Percentiles rank a stretch among this genome's conserved stretches.
These are phyloP conservation scores for Dioctria linearis DNA, from an alignment of 2,888 invertebrate genomes.

Conservation along the genomic window DNA sequence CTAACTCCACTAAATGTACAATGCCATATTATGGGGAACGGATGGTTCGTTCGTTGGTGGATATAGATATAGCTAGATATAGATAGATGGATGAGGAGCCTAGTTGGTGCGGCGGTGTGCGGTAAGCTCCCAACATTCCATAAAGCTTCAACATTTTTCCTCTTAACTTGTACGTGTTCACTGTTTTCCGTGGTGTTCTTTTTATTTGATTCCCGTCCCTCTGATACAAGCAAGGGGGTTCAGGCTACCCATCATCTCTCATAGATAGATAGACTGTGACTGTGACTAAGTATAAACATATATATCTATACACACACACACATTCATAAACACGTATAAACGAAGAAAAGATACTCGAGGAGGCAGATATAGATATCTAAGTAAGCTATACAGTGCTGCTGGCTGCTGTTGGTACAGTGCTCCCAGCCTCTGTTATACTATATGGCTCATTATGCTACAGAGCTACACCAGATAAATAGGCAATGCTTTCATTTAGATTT, in stretches of 20 bases:
- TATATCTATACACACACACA: slow-evolving; percentile 10
- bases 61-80: too few relatives aligned
- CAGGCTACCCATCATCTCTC: background rate
- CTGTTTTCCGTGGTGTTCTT: slow-evolving; percentile 33
- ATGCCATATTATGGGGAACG: background rate
- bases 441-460: slow-evolving; percentile 48
- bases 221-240: background rate
- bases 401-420: too few relatives aligned
- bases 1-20: background rate
- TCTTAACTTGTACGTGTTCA: slow-evolving; percentile 41
- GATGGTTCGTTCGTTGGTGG: background rate
- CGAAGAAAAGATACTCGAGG: slow-evolving; percentile 34
- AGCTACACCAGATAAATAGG: slow-evolving; percentile 40
- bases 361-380: slow-evolving; percentile 34
- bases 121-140: slow-evolving; percentile 44
- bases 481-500: slow-evolving; percentile 46
- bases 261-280: too few relatives aligned
- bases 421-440: background rate
- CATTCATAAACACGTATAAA: slow-evolving; percentile 33
- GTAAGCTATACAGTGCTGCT: background rate
- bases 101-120: slow-evolving; percentile 23
- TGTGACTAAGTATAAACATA: too few relatives aligned
- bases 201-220: slow-evolving; percentile 40
- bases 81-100: background rate
- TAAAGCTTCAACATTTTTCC: slow-evolving; percentile 50